phyloP scores from a whole-genome alignment of 2,797 vertebrate species.

The Stomatorhinus walkeri region DNA sequence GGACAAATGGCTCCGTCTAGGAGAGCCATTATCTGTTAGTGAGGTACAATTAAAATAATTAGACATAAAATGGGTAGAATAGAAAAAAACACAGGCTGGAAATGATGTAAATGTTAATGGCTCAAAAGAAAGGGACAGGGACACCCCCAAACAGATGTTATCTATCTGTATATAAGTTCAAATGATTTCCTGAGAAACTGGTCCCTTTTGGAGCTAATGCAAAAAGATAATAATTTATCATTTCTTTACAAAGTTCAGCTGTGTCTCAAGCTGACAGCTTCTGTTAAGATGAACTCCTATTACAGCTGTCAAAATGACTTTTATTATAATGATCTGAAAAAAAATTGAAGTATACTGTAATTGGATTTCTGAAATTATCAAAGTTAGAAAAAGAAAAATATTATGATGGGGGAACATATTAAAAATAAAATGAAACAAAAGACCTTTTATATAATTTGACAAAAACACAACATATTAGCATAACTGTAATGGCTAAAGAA shows the following conservation, averaged over 20 bases:
- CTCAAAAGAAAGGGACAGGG: neutral
- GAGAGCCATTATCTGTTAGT: conserved; percentile 1
- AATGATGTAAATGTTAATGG: neutral
- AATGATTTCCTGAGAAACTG: neutral
- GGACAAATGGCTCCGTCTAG: neutral
- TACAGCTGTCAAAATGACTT: neutral
- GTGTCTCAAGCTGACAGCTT: neutral
- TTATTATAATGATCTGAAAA: neutral
- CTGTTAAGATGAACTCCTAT: neutral
- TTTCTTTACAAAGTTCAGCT: neutral
- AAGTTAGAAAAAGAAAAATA: neutral
- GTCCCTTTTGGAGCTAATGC: neutral
- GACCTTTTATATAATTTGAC: neutral
- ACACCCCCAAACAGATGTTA: neutral
- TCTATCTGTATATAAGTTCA: neutral
- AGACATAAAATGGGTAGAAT: neutral
- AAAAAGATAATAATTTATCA: neutral
- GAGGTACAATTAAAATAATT: conserved; percentile 1
- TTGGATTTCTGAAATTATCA: neutral
- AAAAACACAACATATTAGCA: neutral
- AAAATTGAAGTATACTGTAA: neutral
- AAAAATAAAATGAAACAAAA: neutral
- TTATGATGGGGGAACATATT: neutral
- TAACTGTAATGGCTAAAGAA: neutral
- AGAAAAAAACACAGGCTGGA: neutral